These are phyloP conservation scores for Antigone vipio DNA, from an alignment of 2,113 vertebrate species.

Conservation along the genomic window DNA sequence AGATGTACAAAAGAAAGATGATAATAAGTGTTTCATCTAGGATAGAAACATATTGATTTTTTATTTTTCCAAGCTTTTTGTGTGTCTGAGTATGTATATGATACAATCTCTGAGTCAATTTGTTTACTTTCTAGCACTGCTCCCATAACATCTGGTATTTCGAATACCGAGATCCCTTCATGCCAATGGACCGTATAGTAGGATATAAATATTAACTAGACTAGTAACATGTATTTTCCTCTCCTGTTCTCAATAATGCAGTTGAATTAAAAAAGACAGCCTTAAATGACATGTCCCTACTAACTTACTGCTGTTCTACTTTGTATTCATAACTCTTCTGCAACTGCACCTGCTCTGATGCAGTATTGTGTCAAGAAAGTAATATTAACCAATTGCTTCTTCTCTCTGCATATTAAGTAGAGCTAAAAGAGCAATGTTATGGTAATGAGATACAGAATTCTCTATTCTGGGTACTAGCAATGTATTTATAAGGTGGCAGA, in stretches of 20 bases:
- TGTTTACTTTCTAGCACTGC: not conserved
- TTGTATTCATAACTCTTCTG: constrained; percentile 42
- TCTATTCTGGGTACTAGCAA: not conserved
- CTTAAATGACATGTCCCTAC: not conserved
- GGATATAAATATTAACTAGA: constrained; percentile 4
- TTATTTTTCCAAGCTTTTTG: not conserved
- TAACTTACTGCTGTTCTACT: not conserved
- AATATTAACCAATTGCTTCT: constrained; percentile 11
- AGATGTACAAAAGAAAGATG: not conserved
- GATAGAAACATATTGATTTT: not conserved
- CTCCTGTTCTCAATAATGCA: not conserved
- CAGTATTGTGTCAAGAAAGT: constrained; percentile 16
- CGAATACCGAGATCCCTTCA: not conserved
- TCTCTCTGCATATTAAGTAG: not conserved
- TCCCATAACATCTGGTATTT: not conserved
- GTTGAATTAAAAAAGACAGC: constrained; percentile 1
- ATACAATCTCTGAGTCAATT: not conserved
- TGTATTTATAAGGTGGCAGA: not conserved
- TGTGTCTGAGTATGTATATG: not conserved
- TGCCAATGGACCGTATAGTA: not conserved
- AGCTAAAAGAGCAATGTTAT: not conserved
- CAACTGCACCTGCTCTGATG: constrained; percentile 17
- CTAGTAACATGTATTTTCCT: not conserved
- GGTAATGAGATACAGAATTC: not conserved
- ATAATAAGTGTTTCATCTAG: not conserved